Conservation (phyloP, 2,888 invertebrate genomes). For the Frankliniella intonsa region DNA sequence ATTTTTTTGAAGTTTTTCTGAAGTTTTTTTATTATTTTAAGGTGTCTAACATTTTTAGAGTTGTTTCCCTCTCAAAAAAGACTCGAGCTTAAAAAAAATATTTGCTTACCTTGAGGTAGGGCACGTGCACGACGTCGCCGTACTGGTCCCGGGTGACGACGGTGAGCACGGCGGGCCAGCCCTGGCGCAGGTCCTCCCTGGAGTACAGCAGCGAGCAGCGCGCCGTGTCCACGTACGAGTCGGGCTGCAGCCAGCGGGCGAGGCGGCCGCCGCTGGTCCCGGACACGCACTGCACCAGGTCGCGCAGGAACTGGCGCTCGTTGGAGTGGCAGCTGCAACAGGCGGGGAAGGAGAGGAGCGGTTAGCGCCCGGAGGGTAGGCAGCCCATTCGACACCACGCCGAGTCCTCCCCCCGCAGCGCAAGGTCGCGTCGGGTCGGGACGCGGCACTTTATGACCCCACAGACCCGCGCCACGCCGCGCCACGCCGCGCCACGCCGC, state of each 20-base stretch:
- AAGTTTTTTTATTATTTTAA: too few species aligned
- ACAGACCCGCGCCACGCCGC: too few species aligned
- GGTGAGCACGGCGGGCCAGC: conserved; percentile 78
- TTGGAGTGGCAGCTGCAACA: conserved; percentile 71
- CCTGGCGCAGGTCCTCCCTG: conserved; percentile 65
- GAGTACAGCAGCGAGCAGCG: conserved; percentile 80
- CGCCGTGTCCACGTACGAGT: conserved; percentile 81
- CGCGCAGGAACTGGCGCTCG: conserved; percentile 85
- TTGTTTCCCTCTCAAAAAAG: too few species aligned
- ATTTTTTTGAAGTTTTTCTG: too few species aligned
- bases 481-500: too few species aligned
- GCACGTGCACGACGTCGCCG: conserved; percentile 77
- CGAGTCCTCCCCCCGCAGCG: background rate
- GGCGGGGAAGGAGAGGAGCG: background rate
- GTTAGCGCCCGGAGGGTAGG: background rate
- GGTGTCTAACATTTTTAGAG: too few species aligned
- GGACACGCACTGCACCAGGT: conserved; percentile 82
- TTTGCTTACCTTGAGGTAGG: conserved; percentile 69
- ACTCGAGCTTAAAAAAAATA: too few species aligned
- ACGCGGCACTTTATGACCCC: too few species aligned
- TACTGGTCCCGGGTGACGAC: conserved; percentile 86
- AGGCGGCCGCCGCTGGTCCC: conserved; percentile 86
- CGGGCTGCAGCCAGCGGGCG: conserved; percentile 92
- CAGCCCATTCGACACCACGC: background rate
- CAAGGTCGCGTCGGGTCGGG: too few species aligned